phyloP scores from a whole-genome alignment of 2,888 invertebrate species.

The Dicranocentrus wangi region DNA sequence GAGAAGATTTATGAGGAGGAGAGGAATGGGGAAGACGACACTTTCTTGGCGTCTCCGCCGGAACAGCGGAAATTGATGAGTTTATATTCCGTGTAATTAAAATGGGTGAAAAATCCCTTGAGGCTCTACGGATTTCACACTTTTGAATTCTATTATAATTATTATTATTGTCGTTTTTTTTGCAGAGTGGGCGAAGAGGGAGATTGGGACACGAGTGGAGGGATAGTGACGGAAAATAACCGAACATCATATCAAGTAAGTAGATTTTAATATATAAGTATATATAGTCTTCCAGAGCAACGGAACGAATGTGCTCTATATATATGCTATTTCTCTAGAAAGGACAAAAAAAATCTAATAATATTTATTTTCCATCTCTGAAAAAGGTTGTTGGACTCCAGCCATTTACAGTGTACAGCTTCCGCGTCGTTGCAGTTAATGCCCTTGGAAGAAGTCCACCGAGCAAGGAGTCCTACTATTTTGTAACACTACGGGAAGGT shows the following conservation, averaged over 20 bases:
- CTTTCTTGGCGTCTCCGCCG: too few species aligned
- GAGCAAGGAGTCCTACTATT: constrained; percentile 83
- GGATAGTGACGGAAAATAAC: constrained; percentile 80
- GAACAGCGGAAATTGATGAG: too few species aligned
- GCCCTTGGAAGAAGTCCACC: constrained; percentile 82
- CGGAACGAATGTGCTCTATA: background rate
- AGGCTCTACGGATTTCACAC: too few species aligned
- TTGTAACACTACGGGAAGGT: constrained; percentile 85
- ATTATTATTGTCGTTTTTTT: too few species aligned
- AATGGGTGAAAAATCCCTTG: too few species aligned
- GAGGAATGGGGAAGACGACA: too few species aligned
- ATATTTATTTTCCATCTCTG: background rate
- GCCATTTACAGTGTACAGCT: constrained; percentile 85
- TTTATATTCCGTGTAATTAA: too few species aligned
- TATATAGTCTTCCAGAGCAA: background rate
- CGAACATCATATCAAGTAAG: constrained; percentile 78
- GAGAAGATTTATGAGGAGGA: too few species aligned
- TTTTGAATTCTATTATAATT: too few species aligned
- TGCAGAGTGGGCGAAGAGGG: constrained; percentile 83
- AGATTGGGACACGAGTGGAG: constrained; percentile 80
- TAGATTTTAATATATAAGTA: background rate
- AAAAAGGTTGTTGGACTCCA: constrained; percentile 79
- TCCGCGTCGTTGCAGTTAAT: constrained; percentile 83
- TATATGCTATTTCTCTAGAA: too few species aligned
- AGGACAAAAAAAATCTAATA: background rate